Percentiles rank a stretch among this genome's conserved stretches.
phyloP scores from a whole-genome alignment of 2,113 vertebrate species.

The Callipepla squamata region DNA sequence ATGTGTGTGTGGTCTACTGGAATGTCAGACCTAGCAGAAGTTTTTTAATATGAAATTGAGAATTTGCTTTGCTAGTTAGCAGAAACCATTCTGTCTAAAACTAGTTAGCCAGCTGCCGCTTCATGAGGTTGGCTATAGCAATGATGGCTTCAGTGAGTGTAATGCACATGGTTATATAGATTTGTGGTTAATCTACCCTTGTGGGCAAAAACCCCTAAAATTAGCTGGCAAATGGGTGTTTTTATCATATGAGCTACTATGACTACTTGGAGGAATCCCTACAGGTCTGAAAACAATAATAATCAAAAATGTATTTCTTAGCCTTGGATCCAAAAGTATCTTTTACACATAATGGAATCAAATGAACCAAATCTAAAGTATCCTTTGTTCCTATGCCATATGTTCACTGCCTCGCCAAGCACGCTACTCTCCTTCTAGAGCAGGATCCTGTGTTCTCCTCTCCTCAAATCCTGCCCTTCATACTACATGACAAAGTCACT shows the following conservation, averaged over 20 bases:
- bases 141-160: background rate
- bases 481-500: background rate
- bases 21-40: background rate
- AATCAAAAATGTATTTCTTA: constrained; percentile 37
- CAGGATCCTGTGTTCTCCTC: background rate
- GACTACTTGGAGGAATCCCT: constrained; percentile 31
- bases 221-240: background rate
- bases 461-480: background rate
- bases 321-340: constrained; percentile 6
- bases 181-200: background rate
- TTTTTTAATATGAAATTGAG: background rate
- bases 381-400: constrained; percentile 47
- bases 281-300: constrained; percentile 36
- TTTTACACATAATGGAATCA: constrained; percentile 50
- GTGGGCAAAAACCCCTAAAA: background rate
- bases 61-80: background rate
- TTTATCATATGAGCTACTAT: background rate
- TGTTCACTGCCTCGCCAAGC: background rate
- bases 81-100: background rate
- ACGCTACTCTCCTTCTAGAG: background rate
- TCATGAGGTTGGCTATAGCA: background rate
- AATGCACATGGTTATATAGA: background rate
- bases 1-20: background rate
- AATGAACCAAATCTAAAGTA: constrained; percentile 44
- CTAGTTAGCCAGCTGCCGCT: background rate